Base-by-base conservation (phyloP, 1,140 invertebrate genomes). In the Conopomorpha cramerella region DNA sequence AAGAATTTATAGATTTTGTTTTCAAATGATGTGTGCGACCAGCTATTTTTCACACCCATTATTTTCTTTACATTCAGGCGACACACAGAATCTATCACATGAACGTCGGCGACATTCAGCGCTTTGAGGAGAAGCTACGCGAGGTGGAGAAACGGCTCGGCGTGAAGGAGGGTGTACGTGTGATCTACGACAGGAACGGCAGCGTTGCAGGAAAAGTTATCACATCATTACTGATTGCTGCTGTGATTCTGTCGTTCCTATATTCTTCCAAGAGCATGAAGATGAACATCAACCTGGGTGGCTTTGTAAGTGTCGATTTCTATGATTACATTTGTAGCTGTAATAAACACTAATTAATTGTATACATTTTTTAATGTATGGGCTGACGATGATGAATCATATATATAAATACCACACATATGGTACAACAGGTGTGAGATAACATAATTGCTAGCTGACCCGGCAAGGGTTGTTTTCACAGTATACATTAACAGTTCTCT, bases 101-200 rank as follows among this genome's bases (percentile, higher is more conserved):
- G 89, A 88, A 89, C 55, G 85, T 95, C 8, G 86, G 86, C 1
- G 88, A 93, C 62, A 84, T 88, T 10, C 83, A 88, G 25, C 85
- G 88, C 43, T 91, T 96, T 68, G 94, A 96, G 72, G 88, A 90
- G 52, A 95, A 93, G 78, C 62, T 98, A 27, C 80, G 94, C 30
- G 84, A 89, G 45, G 87, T 88, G 7, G 95, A 98, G 77, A 63
- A 82, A 59, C 60, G 80, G 37, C 72, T 95, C 29, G 91, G 90
- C n/a, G 89, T 97, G 27, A 82, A 80, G 55, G 81, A 85, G 63
- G 87, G 85, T 39, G 84, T 97, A 7, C 87, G 92, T 11, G 83
- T 97, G 2, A 82, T 87, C 12, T 97, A 95, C 62, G 88, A 94
- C 52, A 74, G 91, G 30, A 85, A 82, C 29, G 82, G 84, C 14